Conservation (phyloP, 2,888 invertebrate genomes). For the Ecliptopera silaceata region DNA sequence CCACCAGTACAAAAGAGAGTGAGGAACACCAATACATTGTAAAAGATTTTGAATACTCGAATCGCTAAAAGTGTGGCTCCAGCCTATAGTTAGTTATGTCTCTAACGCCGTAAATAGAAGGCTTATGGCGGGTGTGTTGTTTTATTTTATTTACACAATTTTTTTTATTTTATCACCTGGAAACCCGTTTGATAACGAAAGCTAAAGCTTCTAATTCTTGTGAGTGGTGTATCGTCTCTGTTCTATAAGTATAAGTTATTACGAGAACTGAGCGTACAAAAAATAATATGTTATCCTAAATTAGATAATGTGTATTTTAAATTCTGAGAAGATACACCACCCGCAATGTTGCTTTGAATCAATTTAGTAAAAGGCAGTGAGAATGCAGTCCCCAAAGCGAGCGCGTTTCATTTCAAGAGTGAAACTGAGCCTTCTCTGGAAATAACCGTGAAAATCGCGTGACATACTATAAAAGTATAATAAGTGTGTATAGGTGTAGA, state of each 20-base stretch:
- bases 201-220: no score
- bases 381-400: constrained; percentile 3
- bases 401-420: neutral
- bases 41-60: no score
- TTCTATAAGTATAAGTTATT: no score
- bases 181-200: no score
- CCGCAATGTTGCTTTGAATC: neutral
- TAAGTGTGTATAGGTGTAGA: neutral
- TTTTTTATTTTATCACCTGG: no score
- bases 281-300: no score
- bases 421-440: neutral
- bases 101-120: constrained; percentile 15
- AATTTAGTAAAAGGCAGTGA: neutral
- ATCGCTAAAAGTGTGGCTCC: constrained; percentile 1
- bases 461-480: neutral
- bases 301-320: no score
- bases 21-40: no score
- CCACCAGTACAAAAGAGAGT: no score
- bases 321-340: neutral
- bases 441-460: neutral
- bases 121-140: constrained; percentile 21
- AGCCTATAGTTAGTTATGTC: neutral
- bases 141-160: no score
- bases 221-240: no score
- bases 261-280: no score